Evolutionary conservation across 1,140 invertebrate genomes (phyloP), one percentile per base, ranked within the genome.

Genomic region (Drosophila grimshawi): DNA sequence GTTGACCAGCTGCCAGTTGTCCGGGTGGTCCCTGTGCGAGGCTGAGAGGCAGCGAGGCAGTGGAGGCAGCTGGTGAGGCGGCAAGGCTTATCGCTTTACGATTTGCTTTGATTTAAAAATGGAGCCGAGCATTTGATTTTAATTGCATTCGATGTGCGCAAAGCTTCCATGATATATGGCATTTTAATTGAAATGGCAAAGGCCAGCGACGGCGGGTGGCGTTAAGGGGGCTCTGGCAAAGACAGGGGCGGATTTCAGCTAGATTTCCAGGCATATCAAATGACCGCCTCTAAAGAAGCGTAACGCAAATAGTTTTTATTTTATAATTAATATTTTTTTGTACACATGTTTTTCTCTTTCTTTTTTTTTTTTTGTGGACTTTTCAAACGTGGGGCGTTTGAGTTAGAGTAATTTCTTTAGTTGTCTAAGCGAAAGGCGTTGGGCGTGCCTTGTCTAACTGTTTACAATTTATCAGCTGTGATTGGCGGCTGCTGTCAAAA

Each of bases 141-240:
- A 88, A 88, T 88, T 85, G 80, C 81, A 89, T 89, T 78, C 62
- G 83, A 89, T 80, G 85, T 80, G 85, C 80, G 80, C 76, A 51
- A 37, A 52, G 41, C 41, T 37, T 43, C 8, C 65, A 62, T 88
- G 85, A 89, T 89, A 83, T 88, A 88, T 88, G 73, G 80, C 77
- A 80, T 83, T 88, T 88, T 88, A 88, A 88, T 88, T 88, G 85
- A 88, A 88, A 80, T 80, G 77, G 74, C 78, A 86, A 90, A 74
- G 65, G 74, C 46, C 48, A 33, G 30, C 2, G 19, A 19, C 19
- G 19, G 0, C 19, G 27, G 29, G 10, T 6, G 19, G 32, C 0
- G 27, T 19, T 2, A 4, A 32, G 32, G 45, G 5, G 56, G 29
- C 45, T 33, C 5, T 2, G 32, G 35, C 10, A 2, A 39, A 39